Evolutionary conservation across 2,797 vertebrate species (phyloP).

Genomic region (Monodelphis domestica): DNA sequence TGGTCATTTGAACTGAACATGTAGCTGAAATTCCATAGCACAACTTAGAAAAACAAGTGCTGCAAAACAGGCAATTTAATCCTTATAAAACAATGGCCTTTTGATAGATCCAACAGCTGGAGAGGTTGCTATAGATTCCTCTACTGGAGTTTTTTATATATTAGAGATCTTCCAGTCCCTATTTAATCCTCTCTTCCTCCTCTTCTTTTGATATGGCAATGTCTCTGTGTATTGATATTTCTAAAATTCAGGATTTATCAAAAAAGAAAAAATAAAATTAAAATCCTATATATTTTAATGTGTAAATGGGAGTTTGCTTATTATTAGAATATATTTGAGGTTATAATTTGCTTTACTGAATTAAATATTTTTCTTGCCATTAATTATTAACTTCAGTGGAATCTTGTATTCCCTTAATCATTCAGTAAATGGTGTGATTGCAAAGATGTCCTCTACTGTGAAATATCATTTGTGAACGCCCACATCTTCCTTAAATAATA

Average conservation of each 20-base stretch:
- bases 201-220: not conserved
- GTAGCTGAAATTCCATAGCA: not conserved
- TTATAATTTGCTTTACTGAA: not conserved
- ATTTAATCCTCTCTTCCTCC: not conserved
- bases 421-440: not conserved
- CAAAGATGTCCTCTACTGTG: not conserved
- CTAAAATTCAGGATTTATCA: not conserved
- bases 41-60: not conserved
- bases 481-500: not conserved
- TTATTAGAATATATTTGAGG: not conserved
- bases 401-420: not conserved
- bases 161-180: not conserved
- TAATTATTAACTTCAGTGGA: not conserved
- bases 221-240: not conserved
- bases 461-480: not conserved
- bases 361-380: not conserved
- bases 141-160: not conserved
- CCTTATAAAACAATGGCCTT: not conserved
- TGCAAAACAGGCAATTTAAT: not conserved
- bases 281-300: not conserved
- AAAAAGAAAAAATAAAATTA: too few species aligned
- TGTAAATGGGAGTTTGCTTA: not conserved
- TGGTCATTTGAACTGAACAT: not conserved
- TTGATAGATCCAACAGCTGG: too few species aligned
- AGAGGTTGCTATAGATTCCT: not conserved